Conservation (phyloP, 1,140 invertebrate genomes). For the Latrodectus geometricus region DNA sequence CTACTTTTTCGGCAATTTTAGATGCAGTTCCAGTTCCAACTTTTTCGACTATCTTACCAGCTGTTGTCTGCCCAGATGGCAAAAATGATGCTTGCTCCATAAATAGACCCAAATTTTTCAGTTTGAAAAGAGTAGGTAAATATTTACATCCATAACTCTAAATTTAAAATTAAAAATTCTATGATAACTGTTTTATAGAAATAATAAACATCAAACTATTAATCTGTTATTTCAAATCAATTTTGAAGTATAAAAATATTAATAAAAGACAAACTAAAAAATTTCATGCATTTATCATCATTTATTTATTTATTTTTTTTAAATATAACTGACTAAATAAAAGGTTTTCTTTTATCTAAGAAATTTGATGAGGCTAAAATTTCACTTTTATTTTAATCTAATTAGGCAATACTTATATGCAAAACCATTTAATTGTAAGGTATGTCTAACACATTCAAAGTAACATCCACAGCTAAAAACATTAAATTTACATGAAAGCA, state of each 20-base stretch:
- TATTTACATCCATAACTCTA: constrained; percentile 84
- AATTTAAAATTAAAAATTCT: constrained; percentile 33
- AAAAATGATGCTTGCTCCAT: constrained; percentile 66
- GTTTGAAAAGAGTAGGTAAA: constrained; percentile 82
- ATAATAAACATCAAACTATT: neutral
- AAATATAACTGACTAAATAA: no score
- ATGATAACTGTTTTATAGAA: neutral
- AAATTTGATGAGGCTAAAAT: no score
- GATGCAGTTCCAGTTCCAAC: constrained; percentile 61
- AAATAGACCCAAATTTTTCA: constrained; percentile 81
- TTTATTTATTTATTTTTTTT: no score
- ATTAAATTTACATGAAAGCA: no score
- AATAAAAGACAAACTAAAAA: no score
- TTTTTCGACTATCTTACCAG: constrained; percentile 67
- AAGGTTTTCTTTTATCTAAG: no score
- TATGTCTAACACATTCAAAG: no score
- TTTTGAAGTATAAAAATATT: neutral
- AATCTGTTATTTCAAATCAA: neutral
- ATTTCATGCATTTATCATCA: no score
- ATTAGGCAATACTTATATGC: no score
- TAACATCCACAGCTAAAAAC: no score
- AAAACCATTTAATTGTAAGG: no score
- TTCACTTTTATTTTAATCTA: no score
- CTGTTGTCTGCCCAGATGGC: constrained; percentile 63
- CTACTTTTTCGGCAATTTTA: constrained; percentile 65